A percentile compares a stretch with the other conserved stretches of the same genome.
Evolutionary conservation across 2,113 vertebrate species (phyloP).

Genomic region (Pterocles burchelli): DNA sequence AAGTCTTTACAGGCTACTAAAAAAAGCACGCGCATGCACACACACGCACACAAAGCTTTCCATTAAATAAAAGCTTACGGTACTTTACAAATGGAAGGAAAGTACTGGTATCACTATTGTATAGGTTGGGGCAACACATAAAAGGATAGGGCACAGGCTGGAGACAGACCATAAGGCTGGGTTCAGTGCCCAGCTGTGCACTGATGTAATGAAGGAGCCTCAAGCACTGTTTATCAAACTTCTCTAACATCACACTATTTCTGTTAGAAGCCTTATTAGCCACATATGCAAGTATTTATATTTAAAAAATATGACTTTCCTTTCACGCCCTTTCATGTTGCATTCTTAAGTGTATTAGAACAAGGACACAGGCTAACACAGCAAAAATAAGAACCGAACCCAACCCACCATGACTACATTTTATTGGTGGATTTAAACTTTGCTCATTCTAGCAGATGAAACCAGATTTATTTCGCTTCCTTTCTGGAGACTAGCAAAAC

Average conservation of each 20-base stretch:
- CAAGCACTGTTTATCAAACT: slow-evolving; percentile 50
- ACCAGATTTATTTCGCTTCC: neutral
- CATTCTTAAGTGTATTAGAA: slow-evolving; percentile 53
- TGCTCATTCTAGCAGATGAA: neutral
- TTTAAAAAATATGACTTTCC: slow-evolving; percentile 57
- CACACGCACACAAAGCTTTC: neutral
- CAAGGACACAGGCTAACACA: neutral
- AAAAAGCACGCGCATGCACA: neutral
- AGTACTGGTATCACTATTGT: neutral
- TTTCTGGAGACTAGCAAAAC: neutral
- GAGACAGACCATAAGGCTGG: neutral
- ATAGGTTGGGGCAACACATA: neutral
- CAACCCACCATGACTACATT: neutral
- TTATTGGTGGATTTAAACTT: neutral
- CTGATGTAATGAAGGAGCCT: slow-evolving; percentile 50
- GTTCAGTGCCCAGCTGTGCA: slow-evolving; percentile 28
- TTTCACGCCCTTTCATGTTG: slow-evolving; percentile 39
- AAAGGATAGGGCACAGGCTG: neutral
- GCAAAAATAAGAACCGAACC: neutral
- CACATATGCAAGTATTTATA: slow-evolving; percentile 60
- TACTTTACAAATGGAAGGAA: neutral
- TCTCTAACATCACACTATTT: slow-evolving; percentile 22
- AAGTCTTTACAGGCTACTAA: slow-evolving; percentile 45
- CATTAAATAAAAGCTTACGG: neutral
- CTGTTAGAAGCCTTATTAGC: slow-evolving; percentile 50